Percentiles rank a stretch among this genome's conserved stretches.
Evolutionary conservation across 2,797 vertebrate genomes (phyloP).

Genomic region (Petrocephalus schoutedeni): DNA sequence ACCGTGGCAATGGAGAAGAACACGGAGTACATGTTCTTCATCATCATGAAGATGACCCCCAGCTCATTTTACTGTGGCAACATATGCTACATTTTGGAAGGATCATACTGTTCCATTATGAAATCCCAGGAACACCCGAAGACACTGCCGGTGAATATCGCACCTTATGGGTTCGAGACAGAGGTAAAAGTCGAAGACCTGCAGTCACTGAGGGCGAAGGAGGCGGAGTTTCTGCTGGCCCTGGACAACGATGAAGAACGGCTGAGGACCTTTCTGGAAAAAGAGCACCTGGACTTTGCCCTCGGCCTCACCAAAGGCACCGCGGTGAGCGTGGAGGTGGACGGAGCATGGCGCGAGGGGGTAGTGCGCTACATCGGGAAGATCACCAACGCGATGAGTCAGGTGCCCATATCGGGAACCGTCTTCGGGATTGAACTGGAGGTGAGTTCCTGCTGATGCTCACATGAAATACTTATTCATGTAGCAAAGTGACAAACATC

Average conservation of each 20-base stretch:
- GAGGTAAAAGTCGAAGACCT: conserved; percentile 24
- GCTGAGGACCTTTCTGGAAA: conserved; percentile 49
- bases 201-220: conserved; percentile 29
- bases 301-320: conserved; percentile 33
- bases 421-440: conserved; percentile 74
- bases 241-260: conserved; percentile 45
- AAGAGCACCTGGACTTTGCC: conserved; percentile 44
- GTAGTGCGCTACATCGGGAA: conserved; percentile 61
- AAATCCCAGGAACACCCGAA: accelerated
- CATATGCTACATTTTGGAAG: conserved; percentile 50
- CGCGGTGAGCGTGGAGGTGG: conserved; percentile 51
- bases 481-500: background rate
- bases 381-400: accelerated
- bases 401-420: background rate
- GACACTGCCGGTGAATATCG: conserved; percentile 27
- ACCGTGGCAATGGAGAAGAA: conserved; percentile 33
- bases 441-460: conserved; percentile 48
- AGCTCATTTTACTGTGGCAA: conserved; percentile 33
- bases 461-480: background rate
- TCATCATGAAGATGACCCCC: conserved; percentile 45
- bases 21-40: conserved; percentile 52
- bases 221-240: conserved; percentile 55
- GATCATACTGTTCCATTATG: background rate
- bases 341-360: conserved; percentile 45
- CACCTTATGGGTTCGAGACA: accelerated